phyloP scores from a whole-genome alignment of 1,140 invertebrate species.

The Frieseomelitta varia region DNA sequence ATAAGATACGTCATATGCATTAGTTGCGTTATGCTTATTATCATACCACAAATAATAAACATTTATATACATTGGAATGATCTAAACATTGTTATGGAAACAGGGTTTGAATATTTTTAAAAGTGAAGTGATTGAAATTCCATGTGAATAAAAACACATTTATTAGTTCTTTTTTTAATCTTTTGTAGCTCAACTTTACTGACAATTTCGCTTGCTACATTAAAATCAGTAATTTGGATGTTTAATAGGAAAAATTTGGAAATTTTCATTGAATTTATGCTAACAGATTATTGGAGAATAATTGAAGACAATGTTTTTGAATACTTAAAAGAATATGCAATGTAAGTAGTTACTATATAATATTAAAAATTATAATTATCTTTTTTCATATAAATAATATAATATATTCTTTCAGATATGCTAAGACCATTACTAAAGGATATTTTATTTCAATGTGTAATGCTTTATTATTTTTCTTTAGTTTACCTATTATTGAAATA shows the following conservation, averaged over 20 bases:
- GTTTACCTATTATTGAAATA: slow-evolving; percentile 59
- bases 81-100: slow-evolving; percentile 64
- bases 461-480: slow-evolving; percentile 66
- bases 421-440: slow-evolving; percentile 60
- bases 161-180: slow-evolving; percentile 20
- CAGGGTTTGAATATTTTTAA: slow-evolving; percentile 54
- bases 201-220: slow-evolving; percentile 65
- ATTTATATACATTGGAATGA: slow-evolving; percentile 61
- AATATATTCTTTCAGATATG: slow-evolving; percentile 53
- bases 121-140: slow-evolving; percentile 8
- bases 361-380: background rate
- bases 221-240: slow-evolving; percentile 67
- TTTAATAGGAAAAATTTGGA: slow-evolving; percentile 51
- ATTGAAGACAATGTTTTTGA: slow-evolving; percentile 32
- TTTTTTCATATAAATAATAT: slow-evolving; percentile 17
- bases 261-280: slow-evolving; percentile 61
- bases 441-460: slow-evolving; percentile 67
- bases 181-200: slow-evolving; percentile 65
- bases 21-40: slow-evolving; percentile 61
- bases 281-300: slow-evolving; percentile 68
- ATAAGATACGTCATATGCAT: slow-evolving; percentile 56
- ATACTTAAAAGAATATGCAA: slow-evolving; percentile 54
- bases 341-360: slow-evolving; percentile 50
- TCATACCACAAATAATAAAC: slow-evolving; percentile 63
- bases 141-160: background rate